Base-by-base conservation (phyloP, 2,888 invertebrate species). In the Pyrrhosoma nymphula region DNA sequence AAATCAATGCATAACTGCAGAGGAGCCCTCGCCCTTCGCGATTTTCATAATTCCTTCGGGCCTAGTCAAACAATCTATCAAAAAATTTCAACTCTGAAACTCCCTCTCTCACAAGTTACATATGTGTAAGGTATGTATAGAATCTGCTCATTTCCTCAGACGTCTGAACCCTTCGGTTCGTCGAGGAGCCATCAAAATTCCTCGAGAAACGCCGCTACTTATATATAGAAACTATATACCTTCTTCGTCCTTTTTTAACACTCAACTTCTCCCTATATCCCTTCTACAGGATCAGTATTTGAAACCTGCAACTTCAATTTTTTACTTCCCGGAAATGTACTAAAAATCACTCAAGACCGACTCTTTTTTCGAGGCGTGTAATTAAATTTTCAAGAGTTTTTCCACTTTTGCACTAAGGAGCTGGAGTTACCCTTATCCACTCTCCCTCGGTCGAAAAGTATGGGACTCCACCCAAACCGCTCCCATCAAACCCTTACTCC, bases 331-430 rank as follows among this genome's bases (percentile, higher is more conserved):
- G 26, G 60, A 60, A 60, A 60, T 2, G 20, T 60, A 4, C 1
- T n/a, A 89, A 89, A 89, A 89, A 26, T 55, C 26, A 12, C 55
- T 26, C 47, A 60, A 2, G 16, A 60, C 89, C n/a, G n/a, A n/a
- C 23, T 89, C 89, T 55, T 89, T 20, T 60, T 47, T 47, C n/a
- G 55, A 89, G 89, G 89, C 55, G 55, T 20, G 55, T 89, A 89
- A 89, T 89, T 89, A 89, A 89, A 89, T 89, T 89, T 89, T 89
- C 47, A 89, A 89, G 89, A 55, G 89, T 55, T 56, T 56, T 56
- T 55, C 89, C 20, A 56, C 89, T 89, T 89, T 89, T 89, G 23
- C 89, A 55, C 56, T 56, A 47, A 47, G 55, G 56, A 89, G 56
- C 60, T 8, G 14, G 56, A n/a, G 55, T 55, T 82, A 35, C 82